Base-by-base conservation (phyloP, 2,113 vertebrate species). In the Macquaria ambigua region DNA sequence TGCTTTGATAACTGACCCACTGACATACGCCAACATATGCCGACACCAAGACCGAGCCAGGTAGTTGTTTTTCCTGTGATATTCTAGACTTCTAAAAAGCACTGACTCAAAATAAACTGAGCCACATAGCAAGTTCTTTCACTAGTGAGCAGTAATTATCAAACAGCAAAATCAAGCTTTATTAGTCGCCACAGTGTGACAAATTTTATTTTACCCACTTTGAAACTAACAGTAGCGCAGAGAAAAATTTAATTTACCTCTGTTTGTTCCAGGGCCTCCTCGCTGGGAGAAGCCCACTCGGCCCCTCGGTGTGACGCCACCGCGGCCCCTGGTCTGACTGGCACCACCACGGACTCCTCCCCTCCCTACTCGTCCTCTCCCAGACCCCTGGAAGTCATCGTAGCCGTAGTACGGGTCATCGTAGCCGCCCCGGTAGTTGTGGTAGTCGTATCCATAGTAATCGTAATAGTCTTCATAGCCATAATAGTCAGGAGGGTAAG, bases 371-470 rank as follows among this genome's bases (percentile, higher is more conserved):
- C 98, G 97, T 96, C 97, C 98, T 97, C 98, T 97, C 91, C 97
- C 96, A 95, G 97, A 96, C 94, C 96, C 96, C 95, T 99, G 98
- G 97, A 97, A 99, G 96, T 99, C 98, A 88, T 99, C 98, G 88
- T 99, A 99, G 95, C 98, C 98, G 91, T 99, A 99, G 95, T 99
- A 99, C 71, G 98, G 98, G 95, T 99, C 98, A 93, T 99, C 98
- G 79, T 99, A 99, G 94, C 98, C 98, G 55, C 98, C 98, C 95
- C 98, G 97, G 96, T 99, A 99, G 96, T 99, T 99, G 96, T 99
- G 98, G 96, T 99, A 99, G 96, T 99, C 98, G 94, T 99, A 99
- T 93, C 98, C 98, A 91, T 99, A 99, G 95, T 99, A 99, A 97
- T 99, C 97, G 67, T 99, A 99, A 96, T 99, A 99, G 97, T 99